phyloP scores from a whole-genome alignment of 1,140 invertebrate genomes.

The Halotydeus destructor region DNA sequence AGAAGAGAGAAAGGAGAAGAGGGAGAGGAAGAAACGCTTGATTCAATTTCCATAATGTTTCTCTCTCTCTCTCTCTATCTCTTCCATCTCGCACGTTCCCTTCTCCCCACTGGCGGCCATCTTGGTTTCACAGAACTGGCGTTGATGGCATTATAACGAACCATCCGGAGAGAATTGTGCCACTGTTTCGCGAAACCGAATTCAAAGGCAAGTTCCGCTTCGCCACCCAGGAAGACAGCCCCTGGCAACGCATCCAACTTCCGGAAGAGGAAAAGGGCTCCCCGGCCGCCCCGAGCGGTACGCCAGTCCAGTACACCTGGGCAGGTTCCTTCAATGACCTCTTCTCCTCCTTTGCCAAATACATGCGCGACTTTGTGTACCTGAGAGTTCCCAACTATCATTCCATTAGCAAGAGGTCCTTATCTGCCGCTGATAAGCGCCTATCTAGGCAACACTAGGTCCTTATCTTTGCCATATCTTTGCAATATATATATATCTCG shows the following conservation, averaged over 20 bases:
- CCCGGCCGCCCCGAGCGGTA: background rate
- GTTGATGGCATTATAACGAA: slow-evolving; percentile 19
- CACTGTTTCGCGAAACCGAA: slow-evolving; percentile 14
- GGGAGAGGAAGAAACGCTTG: too few relatives aligned
- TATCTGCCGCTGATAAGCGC: too few relatives aligned
- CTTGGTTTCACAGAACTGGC: slow-evolving; percentile 4
- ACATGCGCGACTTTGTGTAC: slow-evolving; percentile 6
- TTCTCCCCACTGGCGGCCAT: too few relatives aligned
- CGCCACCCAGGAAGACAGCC: slow-evolving; percentile 16
- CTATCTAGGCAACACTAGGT: too few relatives aligned
- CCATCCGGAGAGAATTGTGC: slow-evolving; percentile 14
- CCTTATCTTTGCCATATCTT: too few relatives aligned
- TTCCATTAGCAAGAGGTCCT: too few relatives aligned
- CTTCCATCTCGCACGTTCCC: too few relatives aligned
- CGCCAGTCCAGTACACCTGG: background rate
- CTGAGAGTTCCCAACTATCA: background rate
- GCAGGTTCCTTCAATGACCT: slow-evolving; percentile 3
- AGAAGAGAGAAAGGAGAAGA: too few relatives aligned
- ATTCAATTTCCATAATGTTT: too few relatives aligned
- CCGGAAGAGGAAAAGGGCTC: background rate
- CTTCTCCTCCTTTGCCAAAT: slow-evolving; percentile 8
- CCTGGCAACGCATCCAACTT: slow-evolving; percentile 7
- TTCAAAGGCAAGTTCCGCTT: slow-evolving; percentile 9
- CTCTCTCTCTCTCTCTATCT: too few relatives aligned
- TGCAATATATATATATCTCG: too few relatives aligned